Conservation (phyloP, 2,113 vertebrate genomes). For the Corythaixoides concolor region DNA sequence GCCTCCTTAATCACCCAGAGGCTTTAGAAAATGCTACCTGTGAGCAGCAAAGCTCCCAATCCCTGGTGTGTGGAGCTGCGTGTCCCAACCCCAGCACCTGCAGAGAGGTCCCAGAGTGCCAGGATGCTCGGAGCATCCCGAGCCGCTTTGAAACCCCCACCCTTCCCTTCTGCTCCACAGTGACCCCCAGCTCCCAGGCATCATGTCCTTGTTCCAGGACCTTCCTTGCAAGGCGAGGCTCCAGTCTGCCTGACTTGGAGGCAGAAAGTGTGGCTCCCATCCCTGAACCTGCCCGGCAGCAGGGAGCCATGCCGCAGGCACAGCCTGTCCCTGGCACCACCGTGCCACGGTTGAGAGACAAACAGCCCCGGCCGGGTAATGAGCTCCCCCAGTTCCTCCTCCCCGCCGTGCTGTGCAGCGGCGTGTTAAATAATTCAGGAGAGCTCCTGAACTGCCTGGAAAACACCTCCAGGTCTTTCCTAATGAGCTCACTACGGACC, state of each 20-base stretch:
- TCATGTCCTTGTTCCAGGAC: background rate
- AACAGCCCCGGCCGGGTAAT: background rate
- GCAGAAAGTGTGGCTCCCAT: background rate
- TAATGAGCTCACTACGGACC: background rate
- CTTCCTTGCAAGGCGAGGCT: background rate
- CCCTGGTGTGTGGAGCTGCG: accelerated
- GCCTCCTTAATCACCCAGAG: background rate
- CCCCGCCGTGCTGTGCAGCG: background rate
- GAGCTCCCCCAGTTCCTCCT: background rate
- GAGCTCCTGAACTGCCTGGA: background rate
- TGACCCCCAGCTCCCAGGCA: background rate
- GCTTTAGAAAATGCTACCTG: background rate
- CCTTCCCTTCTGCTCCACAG: background rate
- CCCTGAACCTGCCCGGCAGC: background rate
- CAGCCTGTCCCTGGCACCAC: background rate
- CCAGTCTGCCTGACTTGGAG: background rate
- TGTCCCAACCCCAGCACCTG: background rate
- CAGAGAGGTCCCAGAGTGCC: background rate
- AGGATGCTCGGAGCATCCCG: background rate
- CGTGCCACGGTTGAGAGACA: background rate
- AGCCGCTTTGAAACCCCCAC: background rate
- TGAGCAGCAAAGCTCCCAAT: background rate
- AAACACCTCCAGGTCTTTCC: constrained; percentile 25
- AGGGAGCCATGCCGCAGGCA: background rate
- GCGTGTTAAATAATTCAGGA: constrained; percentile 14